phyloP scores from a whole-genome alignment of 1,140 invertebrate species.

The Drosophila orosa region DNA sequence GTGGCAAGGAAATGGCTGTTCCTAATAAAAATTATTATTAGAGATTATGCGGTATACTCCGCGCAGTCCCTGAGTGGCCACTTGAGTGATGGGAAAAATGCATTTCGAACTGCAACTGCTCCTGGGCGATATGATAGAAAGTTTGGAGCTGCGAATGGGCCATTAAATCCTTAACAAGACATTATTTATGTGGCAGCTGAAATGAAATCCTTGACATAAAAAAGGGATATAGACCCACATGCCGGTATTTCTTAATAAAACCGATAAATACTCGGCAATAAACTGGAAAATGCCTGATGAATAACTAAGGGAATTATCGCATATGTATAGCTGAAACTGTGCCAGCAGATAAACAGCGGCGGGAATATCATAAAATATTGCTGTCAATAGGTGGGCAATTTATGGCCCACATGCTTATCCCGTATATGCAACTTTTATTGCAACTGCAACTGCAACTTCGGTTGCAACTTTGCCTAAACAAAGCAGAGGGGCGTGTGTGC shows the following conservation, averaged over 20 bases:
- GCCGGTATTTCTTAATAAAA: not conserved
- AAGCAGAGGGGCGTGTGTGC: slow-evolving; percentile 35
- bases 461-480: slow-evolving; percentile 60
- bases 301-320: not conserved
- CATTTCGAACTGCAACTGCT: slow-evolving; percentile 20
- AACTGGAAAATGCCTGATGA: not conserved
- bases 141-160: slow-evolving; percentile 6
- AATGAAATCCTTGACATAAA: slow-evolving; percentile 12
- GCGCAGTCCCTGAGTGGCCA: slow-evolving; percentile 52
- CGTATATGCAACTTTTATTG: slow-evolving; percentile 32
- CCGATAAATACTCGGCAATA: not conserved
- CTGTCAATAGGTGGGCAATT: slow-evolving; percentile 64
- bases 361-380: slow-evolving; percentile 53
- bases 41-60: slow-evolving; percentile 52
- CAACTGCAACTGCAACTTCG: slow-evolving; percentile 48
- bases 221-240: slow-evolving; percentile 4
- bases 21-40: slow-evolving; percentile 65
- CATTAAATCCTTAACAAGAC: slow-evolving; percentile 27
- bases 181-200: slow-evolving; percentile 27
- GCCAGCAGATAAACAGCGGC: slow-evolving; percentile 42
- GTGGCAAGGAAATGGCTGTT: slow-evolving; percentile 50
- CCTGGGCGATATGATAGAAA: slow-evolving; percentile 20
- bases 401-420: slow-evolving; percentile 55
- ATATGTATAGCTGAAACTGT: slow-evolving; percentile 27
- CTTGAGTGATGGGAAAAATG: slow-evolving; percentile 61